Base-by-base conservation (phyloP, 2,797 vertebrate genomes). In the Catharus ustulatus region DNA sequence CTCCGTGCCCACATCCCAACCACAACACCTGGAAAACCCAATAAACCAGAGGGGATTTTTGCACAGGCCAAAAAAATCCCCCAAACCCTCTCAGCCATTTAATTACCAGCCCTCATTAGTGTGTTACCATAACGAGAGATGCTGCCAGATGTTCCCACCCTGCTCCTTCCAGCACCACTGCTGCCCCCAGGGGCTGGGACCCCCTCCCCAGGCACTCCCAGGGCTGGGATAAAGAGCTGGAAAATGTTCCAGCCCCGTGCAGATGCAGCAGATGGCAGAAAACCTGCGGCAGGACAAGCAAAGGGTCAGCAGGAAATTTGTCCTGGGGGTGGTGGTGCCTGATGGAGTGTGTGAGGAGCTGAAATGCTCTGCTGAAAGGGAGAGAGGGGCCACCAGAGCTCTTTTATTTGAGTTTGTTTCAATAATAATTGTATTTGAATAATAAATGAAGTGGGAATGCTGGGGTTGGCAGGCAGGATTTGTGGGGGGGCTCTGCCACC, bases 61-160 rank as follows among this genome's bases (percentile, higher is more conserved):
- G 20, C 29, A 6, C 12, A 42, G 46, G 45, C 15, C 61, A 46
- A 73, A 20, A 17, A 26, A 6, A 34, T 20, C 5, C 6, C 21
- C 11, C 23, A 11, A 43, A n/a, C 24, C 11, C 87, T 32, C 43
- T 17, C 86, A 88, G 89, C 10, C 27, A 15, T 73, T 90, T 90
- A 75, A 96, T 96, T 87, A 48, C 64, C 95, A 42, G 5, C 78
- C 72, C 8, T 86, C 18, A 6, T 94, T 84, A 79, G 51, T 32
- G 43, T 7, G 17, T 71, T 81, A 29, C 10, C 30, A 2, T 63
- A 68, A 88, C 21, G 46, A 1, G n/a, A 93, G 42, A 0, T 6
- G 2, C 69, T 22, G 62, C 93, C 95, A 96, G 93, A 92, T 78
- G 93, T 63, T 90, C 84, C 6, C 23, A 40, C 58, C 38, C 38